phyloP scores from a whole-genome alignment of 1,140 invertebrate species.

The Bombus ignitus region DNA sequence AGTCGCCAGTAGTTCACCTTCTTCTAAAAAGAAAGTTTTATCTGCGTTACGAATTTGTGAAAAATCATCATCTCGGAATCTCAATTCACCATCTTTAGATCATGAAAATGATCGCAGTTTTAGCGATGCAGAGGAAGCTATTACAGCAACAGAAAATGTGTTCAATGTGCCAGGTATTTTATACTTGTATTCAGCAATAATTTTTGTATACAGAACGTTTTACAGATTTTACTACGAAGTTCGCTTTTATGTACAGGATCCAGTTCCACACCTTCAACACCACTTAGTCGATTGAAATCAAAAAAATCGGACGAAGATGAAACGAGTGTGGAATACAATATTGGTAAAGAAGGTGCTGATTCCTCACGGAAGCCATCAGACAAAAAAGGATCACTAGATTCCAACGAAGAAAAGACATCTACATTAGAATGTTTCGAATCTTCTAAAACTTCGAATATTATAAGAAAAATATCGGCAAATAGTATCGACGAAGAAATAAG shows the following conservation, averaged over 20 bases:
- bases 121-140: conserved; percentile 81
- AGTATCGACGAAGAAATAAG: conserved; percentile 49
- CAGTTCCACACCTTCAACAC: conserved; percentile 75
- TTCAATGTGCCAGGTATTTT: conserved; percentile 74
- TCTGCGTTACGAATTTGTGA: conserved; percentile 69
- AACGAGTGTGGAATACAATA: conserved; percentile 75
- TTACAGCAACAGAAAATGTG: conserved; percentile 76
- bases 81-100: conserved; percentile 73
- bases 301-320: conserved; percentile 77
- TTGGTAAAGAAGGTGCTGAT: conserved; percentile 45
- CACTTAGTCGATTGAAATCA: conserved; percentile 76
- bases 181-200: background rate
- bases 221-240: background rate
- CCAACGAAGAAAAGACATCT: conserved; percentile 57
- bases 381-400: conserved; percentile 53
- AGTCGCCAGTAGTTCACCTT: conserved; percentile 72
- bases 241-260: conserved; percentile 58
- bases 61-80: conserved; percentile 71
- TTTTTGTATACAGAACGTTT: background rate
- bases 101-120: conserved; percentile 78
- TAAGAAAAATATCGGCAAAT: conserved; percentile 28
- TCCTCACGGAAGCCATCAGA: conserved; percentile 57
- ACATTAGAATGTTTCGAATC: conserved; percentile 55
- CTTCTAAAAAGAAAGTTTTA: conserved; percentile 72
- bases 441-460: conserved; percentile 15